Percentiles rank a stretch among this genome's conserved stretches.
Evolutionary conservation across 2,888 invertebrate species (phyloP).

Genomic region (Stegophylla sp.): DNA sequence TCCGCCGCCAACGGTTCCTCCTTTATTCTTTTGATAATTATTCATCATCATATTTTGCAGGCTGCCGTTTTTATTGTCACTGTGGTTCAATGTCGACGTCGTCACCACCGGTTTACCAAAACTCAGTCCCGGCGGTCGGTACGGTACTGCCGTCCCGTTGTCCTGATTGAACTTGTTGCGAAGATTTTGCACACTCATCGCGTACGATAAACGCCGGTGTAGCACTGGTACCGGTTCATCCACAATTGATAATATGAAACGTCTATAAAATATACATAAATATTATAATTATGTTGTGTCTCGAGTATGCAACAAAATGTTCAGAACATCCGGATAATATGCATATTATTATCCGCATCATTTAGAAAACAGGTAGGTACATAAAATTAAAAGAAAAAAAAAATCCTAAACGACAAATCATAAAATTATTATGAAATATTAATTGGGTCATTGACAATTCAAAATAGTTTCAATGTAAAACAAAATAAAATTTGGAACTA

Average conservation of each 20-base stretch:
- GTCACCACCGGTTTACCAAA: constrained; percentile 29
- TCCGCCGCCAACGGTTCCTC: not conserved
- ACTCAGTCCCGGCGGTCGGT: constrained; percentile 58
- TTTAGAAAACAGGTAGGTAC: too few relatives aligned
- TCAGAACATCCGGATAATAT: too few relatives aligned
- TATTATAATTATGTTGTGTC: not conserved
- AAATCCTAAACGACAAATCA: too few relatives aligned
- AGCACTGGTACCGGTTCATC: not conserved
- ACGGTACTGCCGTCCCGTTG: constrained; percentile 57
- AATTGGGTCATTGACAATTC: too few relatives aligned
- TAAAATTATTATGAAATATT: not conserved
- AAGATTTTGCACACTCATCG: constrained; percentile 61
- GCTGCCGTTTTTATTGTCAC: not conserved
- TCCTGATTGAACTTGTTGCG: constrained; percentile 61
- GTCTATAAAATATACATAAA: not conserved
- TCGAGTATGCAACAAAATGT: too few relatives aligned
- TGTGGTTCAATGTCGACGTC: not conserved
- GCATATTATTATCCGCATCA: too few relatives aligned
- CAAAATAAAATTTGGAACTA: too few relatives aligned
- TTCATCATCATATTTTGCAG: too few relatives aligned
- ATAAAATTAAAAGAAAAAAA: too few relatives aligned
- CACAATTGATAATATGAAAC: not conserved
- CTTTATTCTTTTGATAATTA: not conserved
- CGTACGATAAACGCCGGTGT: not conserved
- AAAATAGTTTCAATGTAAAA: too few relatives aligned